Conservation (phyloP, 2,797 vertebrate genomes). For the Acanthornis magna region DNA sequence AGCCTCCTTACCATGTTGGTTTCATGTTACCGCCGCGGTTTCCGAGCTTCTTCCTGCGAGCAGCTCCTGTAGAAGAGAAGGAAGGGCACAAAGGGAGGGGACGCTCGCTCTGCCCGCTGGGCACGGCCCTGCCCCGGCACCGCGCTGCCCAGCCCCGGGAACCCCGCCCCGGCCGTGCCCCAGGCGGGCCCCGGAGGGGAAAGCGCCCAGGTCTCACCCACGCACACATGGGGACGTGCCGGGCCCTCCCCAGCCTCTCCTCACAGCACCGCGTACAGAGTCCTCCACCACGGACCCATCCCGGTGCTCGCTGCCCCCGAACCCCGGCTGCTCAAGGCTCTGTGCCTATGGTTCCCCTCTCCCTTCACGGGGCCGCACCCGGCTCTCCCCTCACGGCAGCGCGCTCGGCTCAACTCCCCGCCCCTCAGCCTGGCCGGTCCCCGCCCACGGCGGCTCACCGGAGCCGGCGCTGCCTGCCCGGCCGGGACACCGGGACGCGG, state of each 20-base stretch:
- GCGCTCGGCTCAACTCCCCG: not conserved
- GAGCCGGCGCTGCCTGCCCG: conserved; percentile 10
- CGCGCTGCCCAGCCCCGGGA: not conserved
- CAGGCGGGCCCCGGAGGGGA: no score
- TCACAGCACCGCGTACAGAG: not conserved
- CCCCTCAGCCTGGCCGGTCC: not conserved
- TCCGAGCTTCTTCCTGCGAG: not conserved
- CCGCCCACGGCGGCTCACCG: not conserved
- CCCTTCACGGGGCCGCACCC: not conserved
- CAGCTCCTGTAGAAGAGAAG: conserved; percentile 1
- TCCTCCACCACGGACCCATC: no score
- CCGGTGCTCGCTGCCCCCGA: not conserved
- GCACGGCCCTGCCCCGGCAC: not conserved
- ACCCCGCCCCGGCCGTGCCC: not conserved
- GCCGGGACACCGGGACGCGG: not conserved
- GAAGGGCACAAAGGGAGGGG: not conserved
- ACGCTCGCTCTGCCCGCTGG: not conserved
- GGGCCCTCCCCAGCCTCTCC: no score
- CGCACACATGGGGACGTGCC: no score
- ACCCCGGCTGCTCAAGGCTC: not conserved
- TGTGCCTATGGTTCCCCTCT: not conserved
- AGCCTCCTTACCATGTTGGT: conserved; percentile 45
- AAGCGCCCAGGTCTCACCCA: not conserved
- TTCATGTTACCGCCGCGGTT: not conserved
- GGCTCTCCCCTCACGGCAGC: not conserved